Evolutionary conservation across 2,888 invertebrate species (phyloP).

Genomic region (Labia minor): DNA sequence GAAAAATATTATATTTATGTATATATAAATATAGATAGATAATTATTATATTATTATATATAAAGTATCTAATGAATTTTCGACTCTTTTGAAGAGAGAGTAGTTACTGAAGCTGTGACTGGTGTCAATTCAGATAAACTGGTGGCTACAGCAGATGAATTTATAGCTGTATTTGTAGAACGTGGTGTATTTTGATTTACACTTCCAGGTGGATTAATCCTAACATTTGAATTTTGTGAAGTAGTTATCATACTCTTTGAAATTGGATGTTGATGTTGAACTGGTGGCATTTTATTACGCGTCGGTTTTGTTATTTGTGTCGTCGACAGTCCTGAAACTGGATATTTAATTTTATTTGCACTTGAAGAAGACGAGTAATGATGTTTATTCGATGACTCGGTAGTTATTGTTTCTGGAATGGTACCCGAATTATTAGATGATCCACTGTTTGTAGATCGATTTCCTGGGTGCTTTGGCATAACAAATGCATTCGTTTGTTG

Average conservation of each 20-base stretch:
- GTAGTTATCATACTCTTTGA: not conserved
- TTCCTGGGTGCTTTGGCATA: slow-evolving; percentile 53
- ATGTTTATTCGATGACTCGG: slow-evolving; percentile 24
- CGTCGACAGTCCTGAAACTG: slow-evolving; percentile 53
- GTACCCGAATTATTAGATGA: slow-evolving; percentile 22
- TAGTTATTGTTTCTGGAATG: slow-evolving; percentile 27
- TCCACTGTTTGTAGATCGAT: slow-evolving; percentile 28
- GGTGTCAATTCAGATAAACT: not conserved
- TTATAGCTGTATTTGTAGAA: not conserved
- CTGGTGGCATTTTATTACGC: slow-evolving; percentile 40
- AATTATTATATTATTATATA: too few relatives aligned
- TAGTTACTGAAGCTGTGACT: too few relatives aligned
- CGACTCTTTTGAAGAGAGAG: too few relatives aligned
- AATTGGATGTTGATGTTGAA: not conserved
- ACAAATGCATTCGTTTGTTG: slow-evolving; percentile 82
- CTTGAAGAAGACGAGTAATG: slow-evolving; percentile 37
- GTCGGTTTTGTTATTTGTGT: slow-evolving; percentile 46
- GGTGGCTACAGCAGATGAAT: not conserved
- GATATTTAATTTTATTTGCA: slow-evolving; percentile 46
- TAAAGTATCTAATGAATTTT: too few relatives aligned
- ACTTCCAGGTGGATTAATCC: not conserved
- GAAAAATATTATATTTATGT: too few relatives aligned
- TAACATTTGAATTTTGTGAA: not conserved
- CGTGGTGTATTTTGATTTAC: not conserved
- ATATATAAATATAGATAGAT: too few relatives aligned